These are phyloP conservation scores for Mormyrus iriodes DNA, from an alignment of 2,113 vertebrate species.

Conservation along the genomic window DNA sequence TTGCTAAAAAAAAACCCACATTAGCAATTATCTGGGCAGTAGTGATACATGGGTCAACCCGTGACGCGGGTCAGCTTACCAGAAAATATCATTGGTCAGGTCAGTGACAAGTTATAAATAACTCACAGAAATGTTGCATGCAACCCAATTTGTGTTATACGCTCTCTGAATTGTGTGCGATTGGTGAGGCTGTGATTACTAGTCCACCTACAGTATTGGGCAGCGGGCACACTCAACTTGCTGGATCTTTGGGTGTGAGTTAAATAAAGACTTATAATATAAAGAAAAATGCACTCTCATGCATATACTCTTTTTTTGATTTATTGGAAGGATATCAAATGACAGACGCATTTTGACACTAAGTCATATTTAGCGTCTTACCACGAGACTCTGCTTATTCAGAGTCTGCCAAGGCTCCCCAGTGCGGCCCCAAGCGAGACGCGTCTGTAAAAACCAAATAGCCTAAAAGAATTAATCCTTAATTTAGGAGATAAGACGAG, in stretches of 20 bases:
- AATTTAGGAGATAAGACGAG: neutral
- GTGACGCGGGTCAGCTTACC: neutral
- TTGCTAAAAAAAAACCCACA: neutral
- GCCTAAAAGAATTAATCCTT: neutral
- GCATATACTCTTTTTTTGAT: neutral
- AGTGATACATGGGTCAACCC: neutral
- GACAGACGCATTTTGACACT: neutral
- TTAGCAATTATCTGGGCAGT: neutral
- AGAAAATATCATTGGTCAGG: neutral
- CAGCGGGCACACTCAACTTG: neutral
- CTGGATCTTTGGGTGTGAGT: neutral
- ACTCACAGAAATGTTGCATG: neutral
- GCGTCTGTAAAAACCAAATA: neutral
- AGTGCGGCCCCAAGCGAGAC: too few species aligned
- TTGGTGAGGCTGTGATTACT: neutral
- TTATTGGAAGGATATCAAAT: neutral
- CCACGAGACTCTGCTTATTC: too few species aligned
- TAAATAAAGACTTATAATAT: neutral
- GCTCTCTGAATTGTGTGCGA: neutral
- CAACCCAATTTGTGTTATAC: neutral
- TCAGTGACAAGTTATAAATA: neutral
- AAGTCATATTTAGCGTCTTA: neutral
- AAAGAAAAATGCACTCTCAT: neutral
- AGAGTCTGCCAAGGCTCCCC: too few species aligned
- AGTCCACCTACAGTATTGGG: neutral